Evolutionary conservation across 2,797 vertebrate genomes (phyloP), one percentile per base, ranked within the genome.

Genomic region (Myotis myotis): DNA sequence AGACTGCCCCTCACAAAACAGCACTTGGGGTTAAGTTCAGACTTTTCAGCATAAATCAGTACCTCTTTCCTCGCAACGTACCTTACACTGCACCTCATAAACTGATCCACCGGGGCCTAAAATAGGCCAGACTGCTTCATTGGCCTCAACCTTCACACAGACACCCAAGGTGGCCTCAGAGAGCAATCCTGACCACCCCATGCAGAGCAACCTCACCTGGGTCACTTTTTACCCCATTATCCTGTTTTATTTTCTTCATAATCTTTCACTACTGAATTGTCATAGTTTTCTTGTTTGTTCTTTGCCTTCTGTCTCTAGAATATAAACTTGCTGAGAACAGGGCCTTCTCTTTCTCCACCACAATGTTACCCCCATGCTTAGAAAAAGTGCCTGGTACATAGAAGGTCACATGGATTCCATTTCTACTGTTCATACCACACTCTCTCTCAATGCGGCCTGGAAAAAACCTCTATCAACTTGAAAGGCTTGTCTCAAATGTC

Each of bases 31-130:
- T 30, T 60, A 55, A 49, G n/a, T 85, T 49, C 64, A 71, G 76
- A 80, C 28, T 53, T 49, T 80, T 84, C 6, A 41, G 66, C 78
- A 84, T n/a, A 70, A 74, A 71, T 84, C 80, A 91, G 57, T 49
- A 68, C 49, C 30, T 86, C 64, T 80, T 86, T 83, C 12, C 7
- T 22, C n/a, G 49, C 6, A 80, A 62, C 1, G 4, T 47, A 72
- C 33, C 25, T 81, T 64, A 23, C 19, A 74, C 19, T 12, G 6
- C 7, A 41, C 25, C 28, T 89, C 71, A 75, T 55, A 84, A 93
- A 95, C 49, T 64, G 51, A 79, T 55, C 36, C 13, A 51, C 13
- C 3, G 66, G 23, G 4, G 5, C 60, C 75, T 66, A 17, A 83
- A 6, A 51, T 72, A 88, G 92, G 23, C n/a, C 13, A 25, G 83